Base-by-base conservation (phyloP, 2,888 invertebrate genomes). In the Dinocampus coccinellae region DNA sequence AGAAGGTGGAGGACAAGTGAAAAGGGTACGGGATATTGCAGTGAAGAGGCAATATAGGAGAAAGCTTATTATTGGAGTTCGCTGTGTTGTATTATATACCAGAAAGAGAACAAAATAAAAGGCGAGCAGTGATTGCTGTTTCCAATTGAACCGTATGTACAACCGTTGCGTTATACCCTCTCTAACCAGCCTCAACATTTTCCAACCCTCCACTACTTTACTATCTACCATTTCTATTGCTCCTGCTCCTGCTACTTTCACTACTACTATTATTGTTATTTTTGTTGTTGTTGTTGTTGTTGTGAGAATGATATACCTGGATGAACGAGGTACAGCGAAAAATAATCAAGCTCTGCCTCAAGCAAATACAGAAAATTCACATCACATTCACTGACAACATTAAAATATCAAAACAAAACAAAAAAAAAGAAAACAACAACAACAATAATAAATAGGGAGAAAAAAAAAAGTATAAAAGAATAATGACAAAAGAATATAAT, bases 41-140 rank as follows among this genome's bases (percentile, higher is more conserved):
- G 80, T 85, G 85, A 86, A 86, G 86, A 87, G 87, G 87, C 86
- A 86, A 86, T 87, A 87, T 85, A 86, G 85, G 85, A 87, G 87
- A 86, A 87, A 87, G 87, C 87, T 87, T 87, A 87, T 87, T 87
- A 87, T 87, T 86, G 86, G 85, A 87, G 87, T 86, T 86, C 82
- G 84, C 85, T 84, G 82, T 64, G 73, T 72, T 76, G 66, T 78
- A 77, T 66, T 7, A 29, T 29, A 29, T 29, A 29, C 7, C 3
- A 3, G 80, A 80, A 80, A 83, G 84, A 85, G 86, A 86, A 87
- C 83, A 86, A 87, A 87, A 87, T 87, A 86, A 85, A 85, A 83
- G 85, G 86, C 83, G 85, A 72, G 84, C 85, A 86, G 87, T 87
- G 87, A 87, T 87, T 87, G 86, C 87, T 86, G 86, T 87, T 87